A percentile compares a stretch with the other conserved stretches of the same genome.
These are phyloP conservation scores for Dromococcyx pavoninus DNA, from an alignment of 2,797 vertebrate species.

Conservation along the genomic window DNA sequence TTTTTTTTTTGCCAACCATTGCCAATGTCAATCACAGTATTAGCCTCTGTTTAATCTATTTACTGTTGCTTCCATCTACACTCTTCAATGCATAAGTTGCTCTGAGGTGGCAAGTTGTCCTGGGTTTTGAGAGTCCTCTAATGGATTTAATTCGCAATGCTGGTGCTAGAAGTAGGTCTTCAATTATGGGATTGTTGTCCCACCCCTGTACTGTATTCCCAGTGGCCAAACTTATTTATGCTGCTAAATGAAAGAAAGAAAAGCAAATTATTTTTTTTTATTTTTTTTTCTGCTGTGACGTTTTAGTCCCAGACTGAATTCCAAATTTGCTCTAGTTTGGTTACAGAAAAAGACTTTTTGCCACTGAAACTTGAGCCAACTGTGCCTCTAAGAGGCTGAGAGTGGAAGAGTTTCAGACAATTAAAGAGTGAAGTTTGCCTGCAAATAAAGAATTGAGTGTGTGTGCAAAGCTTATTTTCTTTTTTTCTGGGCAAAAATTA, in stretches of 20 bases:
- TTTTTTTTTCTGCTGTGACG: conserved; percentile 97
- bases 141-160: conserved; percentile 84
- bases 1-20: conserved; percentile 83
- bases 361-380: conserved; percentile 99
- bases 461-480: conserved; percentile 88
- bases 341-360: conserved; percentile 88
- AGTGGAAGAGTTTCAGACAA: conserved; percentile 89
- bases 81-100: conserved; percentile 80
- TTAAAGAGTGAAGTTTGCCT: conserved; percentile 91
- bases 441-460: conserved; percentile 88
- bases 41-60: conserved; percentile 89
- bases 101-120: conserved; percentile 87
- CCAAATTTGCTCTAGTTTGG: conserved; percentile 98
- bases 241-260: conserved; percentile 94
- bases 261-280: conserved; percentile 86
- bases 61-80: conserved; percentile 82
- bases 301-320: conserved; percentile 99
- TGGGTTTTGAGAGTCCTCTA: conserved; percentile 85
- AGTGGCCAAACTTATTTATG: conserved; percentile 99
- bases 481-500: conserved; percentile 91
- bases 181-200: conserved; percentile 84
- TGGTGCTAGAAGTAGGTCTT: conserved; percentile 89
- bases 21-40: conserved; percentile 98
- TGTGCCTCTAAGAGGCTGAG: conserved; percentile 99
- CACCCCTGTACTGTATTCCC: conserved; percentile 90